Conservation (phyloP, 2,888 invertebrate species). For the Drosophila atripex region DNA sequence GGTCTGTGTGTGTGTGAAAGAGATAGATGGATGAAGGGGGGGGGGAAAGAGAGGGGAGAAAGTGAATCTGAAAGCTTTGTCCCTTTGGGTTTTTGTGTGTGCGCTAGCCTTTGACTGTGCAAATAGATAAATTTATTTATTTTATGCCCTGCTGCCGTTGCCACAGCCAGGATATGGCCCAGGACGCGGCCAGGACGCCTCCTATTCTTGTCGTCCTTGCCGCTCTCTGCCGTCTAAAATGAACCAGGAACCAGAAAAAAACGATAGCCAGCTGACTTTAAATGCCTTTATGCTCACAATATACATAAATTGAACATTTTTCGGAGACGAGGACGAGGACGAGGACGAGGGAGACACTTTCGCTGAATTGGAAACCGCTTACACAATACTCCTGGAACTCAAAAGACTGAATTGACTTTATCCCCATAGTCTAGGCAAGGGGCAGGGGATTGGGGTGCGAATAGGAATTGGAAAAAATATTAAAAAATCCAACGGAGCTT, state of each 20-base stretch:
- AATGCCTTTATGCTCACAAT: slow-evolving; percentile 59
- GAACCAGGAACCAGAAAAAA: slow-evolving; percentile 23
- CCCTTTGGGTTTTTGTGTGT: slow-evolving; percentile 54
- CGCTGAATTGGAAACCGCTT: slow-evolving; percentile 46
- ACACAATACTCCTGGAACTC: slow-evolving; percentile 20
- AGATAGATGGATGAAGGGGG: neutral
- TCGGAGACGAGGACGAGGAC: slow-evolving; percentile 20
- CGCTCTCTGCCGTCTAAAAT: slow-evolving; percentile 26
- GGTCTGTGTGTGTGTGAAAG: neutral
- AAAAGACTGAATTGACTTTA: slow-evolving; percentile 18
- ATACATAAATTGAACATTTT: slow-evolving; percentile 61
- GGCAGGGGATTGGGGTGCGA: neutral
- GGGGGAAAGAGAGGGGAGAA: neutral
- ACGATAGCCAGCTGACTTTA: slow-evolving; percentile 53
- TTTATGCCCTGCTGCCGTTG: slow-evolving; percentile 57
- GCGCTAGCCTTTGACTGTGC: slow-evolving; percentile 73
- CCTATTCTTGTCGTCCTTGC: slow-evolving; percentile 14
- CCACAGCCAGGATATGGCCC: slow-evolving; percentile 17
- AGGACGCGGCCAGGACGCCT: slow-evolving; percentile 23
- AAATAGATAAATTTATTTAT: slow-evolving; percentile 79
- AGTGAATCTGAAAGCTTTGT: slow-evolving; percentile 43
- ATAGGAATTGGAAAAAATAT: slow-evolving; percentile 28
- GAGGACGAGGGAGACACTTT: slow-evolving; percentile 32
- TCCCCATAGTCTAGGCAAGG: neutral
- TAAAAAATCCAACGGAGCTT: slow-evolving; percentile 40